These are phyloP conservation scores for Beaufortia kweichowensis DNA, from an alignment of 2,113 vertebrate genomes.

Conservation along the genomic window DNA sequence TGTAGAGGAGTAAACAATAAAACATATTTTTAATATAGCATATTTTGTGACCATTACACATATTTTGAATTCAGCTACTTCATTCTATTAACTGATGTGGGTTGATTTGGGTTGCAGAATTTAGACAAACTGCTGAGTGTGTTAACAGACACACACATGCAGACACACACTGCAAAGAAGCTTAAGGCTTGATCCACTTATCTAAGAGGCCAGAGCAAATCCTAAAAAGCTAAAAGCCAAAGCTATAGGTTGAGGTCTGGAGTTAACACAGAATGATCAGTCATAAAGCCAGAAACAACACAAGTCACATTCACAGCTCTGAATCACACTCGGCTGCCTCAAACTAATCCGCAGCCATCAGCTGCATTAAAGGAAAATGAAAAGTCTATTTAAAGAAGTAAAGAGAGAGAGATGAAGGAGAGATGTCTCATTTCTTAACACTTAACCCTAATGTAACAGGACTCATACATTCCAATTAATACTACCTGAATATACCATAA, in stretches of 20 bases:
- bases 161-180: conserved; percentile 46
- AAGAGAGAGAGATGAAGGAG: not conserved
- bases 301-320: not conserved
- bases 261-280: conserved; percentile 45
- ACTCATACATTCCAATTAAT: no score
- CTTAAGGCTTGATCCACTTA: conserved; percentile 56
- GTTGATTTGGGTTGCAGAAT: conserved; percentile 17
- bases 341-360: conserved; percentile 14
- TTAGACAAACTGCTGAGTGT: conserved; percentile 26
- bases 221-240: conserved; percentile 55
- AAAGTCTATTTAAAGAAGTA: conserved; percentile 22
- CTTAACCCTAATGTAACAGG: no score
- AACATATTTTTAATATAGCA: no score
- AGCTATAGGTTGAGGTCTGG: conserved; percentile 52
- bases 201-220: conserved; percentile 55
- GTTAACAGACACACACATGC: conserved; percentile 21
- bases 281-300: conserved; percentile 42
- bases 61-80: not conserved
- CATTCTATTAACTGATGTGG: conserved; percentile 33
- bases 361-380: conserved; percentile 11
- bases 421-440: no score
- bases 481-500: not conserved
- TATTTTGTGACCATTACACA: no score
- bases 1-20: no score
- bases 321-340: conserved; percentile 1